Conservation (phyloP, 2,888 invertebrate genomes). For the Chalcosyrphus nemorum region DNA sequence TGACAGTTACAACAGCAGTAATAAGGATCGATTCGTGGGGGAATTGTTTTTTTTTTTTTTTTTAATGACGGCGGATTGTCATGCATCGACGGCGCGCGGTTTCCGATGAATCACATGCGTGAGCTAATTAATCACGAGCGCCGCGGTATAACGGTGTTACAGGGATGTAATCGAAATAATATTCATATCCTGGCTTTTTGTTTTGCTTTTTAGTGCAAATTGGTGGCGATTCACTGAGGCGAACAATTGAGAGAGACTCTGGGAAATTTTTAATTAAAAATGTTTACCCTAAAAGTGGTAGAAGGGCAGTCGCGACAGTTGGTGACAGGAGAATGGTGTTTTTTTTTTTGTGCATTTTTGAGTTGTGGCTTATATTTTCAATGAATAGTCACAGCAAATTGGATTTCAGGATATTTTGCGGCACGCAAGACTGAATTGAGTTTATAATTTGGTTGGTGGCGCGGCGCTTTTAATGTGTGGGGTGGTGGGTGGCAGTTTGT, state of each 20-base stretch:
- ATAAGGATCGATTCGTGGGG: constrained; percentile 29
- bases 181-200: background rate
- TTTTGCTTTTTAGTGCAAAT: constrained; percentile 4
- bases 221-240: constrained; percentile 40
- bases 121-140: constrained; percentile 63
- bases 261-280: constrained; percentile 37
- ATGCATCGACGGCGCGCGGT: constrained; percentile 22
- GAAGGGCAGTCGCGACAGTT: background rate
- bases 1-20: constrained; percentile 44
- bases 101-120: constrained; percentile 46
- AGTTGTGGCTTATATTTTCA: background rate
- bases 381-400: background rate
- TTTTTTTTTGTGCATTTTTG: background rate
- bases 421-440: background rate
- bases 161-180: constrained; percentile 8
- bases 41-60: too few species aligned
- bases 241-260: constrained; percentile 34
- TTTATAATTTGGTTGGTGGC: background rate
- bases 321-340: background rate
- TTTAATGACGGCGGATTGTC: constrained; percentile 57
- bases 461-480: background rate
- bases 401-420: background rate
- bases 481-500: too few species aligned
- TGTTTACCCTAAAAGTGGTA: background rate
- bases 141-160: constrained; percentile 29